phyloP scores from a whole-genome alignment of 2,113 vertebrate species.

The Otocyon megalotis region DNA sequence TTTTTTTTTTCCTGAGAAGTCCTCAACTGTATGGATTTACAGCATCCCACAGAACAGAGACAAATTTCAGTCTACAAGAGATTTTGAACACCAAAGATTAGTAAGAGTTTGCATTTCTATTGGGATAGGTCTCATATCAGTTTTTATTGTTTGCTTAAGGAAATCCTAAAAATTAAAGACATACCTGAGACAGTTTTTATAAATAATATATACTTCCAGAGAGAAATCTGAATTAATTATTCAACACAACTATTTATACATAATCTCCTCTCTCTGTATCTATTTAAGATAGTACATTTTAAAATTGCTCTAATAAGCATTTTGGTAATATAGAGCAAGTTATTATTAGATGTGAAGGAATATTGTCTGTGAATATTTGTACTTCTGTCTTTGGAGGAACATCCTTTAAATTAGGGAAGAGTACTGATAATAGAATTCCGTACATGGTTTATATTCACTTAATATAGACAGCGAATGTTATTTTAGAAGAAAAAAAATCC shows the following conservation, averaged over 20 bases:
- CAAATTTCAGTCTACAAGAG: not conserved
- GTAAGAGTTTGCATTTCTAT: not conserved
- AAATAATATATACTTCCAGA: conserved; percentile 73
- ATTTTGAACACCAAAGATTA: conserved; percentile 14
- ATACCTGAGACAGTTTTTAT: conserved; percentile 62
- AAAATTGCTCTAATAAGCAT: conserved; percentile 61
- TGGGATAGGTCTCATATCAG: not conserved
- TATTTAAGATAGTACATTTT: conserved; percentile 67
- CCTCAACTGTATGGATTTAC: not conserved
- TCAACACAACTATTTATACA: conserved; percentile 71
- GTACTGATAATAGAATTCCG: conserved; percentile 55
- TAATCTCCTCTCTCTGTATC: conserved; percentile 49
- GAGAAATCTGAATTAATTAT: conserved; percentile 74
- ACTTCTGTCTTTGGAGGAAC: conserved; percentile 41
- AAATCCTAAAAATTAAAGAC: conserved; percentile 67
- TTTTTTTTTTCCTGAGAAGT: not conserved
- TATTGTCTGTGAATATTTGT: conserved; percentile 45
- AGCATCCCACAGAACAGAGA: not conserved
- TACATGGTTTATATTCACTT: not conserved
- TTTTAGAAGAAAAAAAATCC: not conserved
- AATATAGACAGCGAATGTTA: not conserved
- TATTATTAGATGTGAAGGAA: conserved; percentile 70
- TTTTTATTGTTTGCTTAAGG: conserved; percentile 54
- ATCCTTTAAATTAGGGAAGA: conserved; percentile 47
- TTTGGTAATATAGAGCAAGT: conserved; percentile 58